Base-by-base conservation (phyloP, 2,113 vertebrate genomes). In the Sander lucioperca region DNA sequence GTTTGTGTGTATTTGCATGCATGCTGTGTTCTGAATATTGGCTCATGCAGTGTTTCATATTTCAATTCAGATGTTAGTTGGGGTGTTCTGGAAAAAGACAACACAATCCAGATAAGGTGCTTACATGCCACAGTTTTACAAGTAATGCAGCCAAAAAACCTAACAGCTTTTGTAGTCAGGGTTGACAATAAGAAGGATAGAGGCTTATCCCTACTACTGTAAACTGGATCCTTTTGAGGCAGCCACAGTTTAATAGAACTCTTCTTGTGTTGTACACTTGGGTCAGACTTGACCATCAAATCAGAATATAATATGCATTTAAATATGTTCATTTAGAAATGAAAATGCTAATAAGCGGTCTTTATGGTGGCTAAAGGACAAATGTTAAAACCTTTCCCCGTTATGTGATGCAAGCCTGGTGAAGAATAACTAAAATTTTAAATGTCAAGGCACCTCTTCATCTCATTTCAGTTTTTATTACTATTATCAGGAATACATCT, bases 401-500 rank as follows among this genome's bases (percentile, higher is more conserved):
- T 81, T 59, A 69, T 61, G 27, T 62, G 59, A 63, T 5, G 74
- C 16, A 61, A 53, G 76, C 45, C 58, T 50, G 51, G 51, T 36
- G 74, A 75, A 50, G 54, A 80, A 78, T 77, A 67, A 64, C 54
- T 61, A 16, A 50, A 36, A 67, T 79, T 45, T 21, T 5, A 88
- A 88, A 88, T 86, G 83, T 88, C 83, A 81, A 58, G 21, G 30
- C 14, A 79, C 61, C 45, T 51, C 45, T 86, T 82, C 63, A 59
- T 71, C 68, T 68, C 78, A 57, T 74, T 74, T 72, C 18, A 50
- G 39, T 45, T 73, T 79, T 65, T 70, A 80, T 85, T 73, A 77
- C 61, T 79, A 83, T 78, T 73, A 85, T 83, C 81, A 83, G 53
- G 72, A 87, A 80, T 67, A 74, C 39, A 79, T 79, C 80, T 43